Evolutionary conservation across 2,113 vertebrate species (phyloP), one percentile per base, ranked within the genome.

Genomic region (Indri indri): DNA sequence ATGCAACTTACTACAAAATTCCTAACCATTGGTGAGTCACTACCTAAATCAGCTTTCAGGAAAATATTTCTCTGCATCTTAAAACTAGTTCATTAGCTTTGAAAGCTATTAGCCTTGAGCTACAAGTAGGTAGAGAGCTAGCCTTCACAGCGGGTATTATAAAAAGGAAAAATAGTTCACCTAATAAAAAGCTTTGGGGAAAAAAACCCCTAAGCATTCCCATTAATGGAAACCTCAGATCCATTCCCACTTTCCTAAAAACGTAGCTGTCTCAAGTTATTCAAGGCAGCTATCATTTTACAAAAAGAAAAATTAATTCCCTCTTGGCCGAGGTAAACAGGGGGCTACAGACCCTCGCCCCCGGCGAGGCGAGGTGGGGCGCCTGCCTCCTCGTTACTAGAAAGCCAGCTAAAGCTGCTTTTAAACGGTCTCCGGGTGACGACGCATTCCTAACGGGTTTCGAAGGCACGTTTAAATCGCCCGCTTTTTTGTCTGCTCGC

Each of bases 401-500:
- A 88, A 97, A 87, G 89, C 91, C 81, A 81, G 73, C 61, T 50
- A 57, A 73, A 14, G 94, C 87, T 4, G 92, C 96, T 87, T 96
- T 86, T 22, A 88, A 94, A 87, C 92, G 96, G 90, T 12, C 94
- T 87, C 88, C 52, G 18, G 86, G 79, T n/a, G 89, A 52, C 80
- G 61, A 50, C 54, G 95, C 91, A 40, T 90, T 94, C 91, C 92
- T 97, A 90, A 92, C 90, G 84, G 97, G 96, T 59, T 88, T 89
- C 77, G 82, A 82, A 88, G 89, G 61, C 94, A 77, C 86, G 70
- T 97, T 97, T 91, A 97, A 98, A 97, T 97, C 82, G 96, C 97
- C 97, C 96, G 97, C 97, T 94, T 97, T 94, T 95, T 97, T 96
- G 96, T 97, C 34, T 82, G 96, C 89, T 91, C 47, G 57, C 88